phyloP scores from a whole-genome alignment of 1,140 invertebrate species.

The Steinernema khuongi region DNA sequence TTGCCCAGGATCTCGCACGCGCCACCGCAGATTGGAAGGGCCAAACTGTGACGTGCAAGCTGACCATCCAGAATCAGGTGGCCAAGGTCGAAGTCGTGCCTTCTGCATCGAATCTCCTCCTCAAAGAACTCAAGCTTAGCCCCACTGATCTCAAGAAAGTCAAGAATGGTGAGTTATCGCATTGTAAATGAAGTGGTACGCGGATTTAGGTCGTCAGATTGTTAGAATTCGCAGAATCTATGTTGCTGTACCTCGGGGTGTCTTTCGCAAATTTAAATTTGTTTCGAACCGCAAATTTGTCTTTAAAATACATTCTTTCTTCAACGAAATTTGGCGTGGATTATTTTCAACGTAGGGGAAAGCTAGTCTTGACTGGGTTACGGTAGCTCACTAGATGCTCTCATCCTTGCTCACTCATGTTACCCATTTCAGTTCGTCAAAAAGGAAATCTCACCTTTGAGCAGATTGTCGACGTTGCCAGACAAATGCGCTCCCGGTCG shows the following conservation, averaged over 20 bases:
- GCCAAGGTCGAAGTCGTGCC: slow-evolving; percentile 95
- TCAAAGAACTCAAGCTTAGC: slow-evolving; percentile 96
- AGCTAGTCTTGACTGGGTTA: no score
- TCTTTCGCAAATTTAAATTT: no score
- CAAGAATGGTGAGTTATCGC: slow-evolving; percentile 74
- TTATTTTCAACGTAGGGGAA: no score
- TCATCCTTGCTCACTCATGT: no score
- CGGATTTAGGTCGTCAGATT: no score
- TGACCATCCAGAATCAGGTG: slow-evolving; percentile 97
- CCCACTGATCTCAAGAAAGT: slow-evolving; percentile 97
- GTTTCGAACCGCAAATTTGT: slow-evolving; percentile 54
- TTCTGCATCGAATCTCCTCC: slow-evolving; percentile 90
- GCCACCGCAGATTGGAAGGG: slow-evolving; percentile 98
- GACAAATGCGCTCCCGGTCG: slow-evolving; percentile 82
- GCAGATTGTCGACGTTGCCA: slow-evolving; percentile 83
- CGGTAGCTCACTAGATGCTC: no score
- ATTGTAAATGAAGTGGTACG: no score
- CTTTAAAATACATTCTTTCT: slow-evolving; percentile 35
- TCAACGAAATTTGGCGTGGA: slow-evolving; percentile 26
- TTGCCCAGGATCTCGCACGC: slow-evolving; percentile 99
- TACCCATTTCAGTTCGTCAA: slow-evolving; percentile 78
- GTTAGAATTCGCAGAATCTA: no score
- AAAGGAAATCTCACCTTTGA: slow-evolving; percentile 90
- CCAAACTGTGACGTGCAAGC: slow-evolving; percentile 91
- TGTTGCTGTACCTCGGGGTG: no score